These are phyloP conservation scores for Heliothis subflexa DNA, from an alignment of 1,140 invertebrate genomes.

Conservation along the genomic window DNA sequence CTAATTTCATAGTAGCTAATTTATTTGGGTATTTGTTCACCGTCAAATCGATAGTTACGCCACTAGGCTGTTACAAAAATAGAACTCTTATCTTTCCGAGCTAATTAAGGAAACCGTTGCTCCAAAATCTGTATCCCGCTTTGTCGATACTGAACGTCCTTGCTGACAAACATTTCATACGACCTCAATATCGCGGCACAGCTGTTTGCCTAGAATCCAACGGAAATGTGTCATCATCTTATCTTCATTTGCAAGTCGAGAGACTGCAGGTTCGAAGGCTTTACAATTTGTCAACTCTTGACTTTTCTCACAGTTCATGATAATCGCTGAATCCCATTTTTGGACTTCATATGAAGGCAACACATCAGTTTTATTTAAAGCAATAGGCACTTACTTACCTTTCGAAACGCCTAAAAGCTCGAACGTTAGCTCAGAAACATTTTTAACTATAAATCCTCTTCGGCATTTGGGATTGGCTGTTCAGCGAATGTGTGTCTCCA, in stretches of 20 bases:
- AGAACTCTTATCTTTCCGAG: constrained; percentile 2
- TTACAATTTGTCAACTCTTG: constrained; percentile 27
- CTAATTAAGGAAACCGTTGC: constrained; percentile 12
- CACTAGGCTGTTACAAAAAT: constrained; percentile 17
- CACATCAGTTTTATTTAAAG: not conserved
- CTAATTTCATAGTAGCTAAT: not conserved
- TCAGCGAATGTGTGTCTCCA: constrained; percentile 46
- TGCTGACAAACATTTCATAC: constrained; percentile 28
- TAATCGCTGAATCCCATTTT: constrained; percentile 29
- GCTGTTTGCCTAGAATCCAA: not conserved
- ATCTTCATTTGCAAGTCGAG: constrained; percentile 39
- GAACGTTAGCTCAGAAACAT: constrained; percentile 35
- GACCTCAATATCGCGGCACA: constrained; percentile 18
- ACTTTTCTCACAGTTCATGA: constrained; percentile 9
- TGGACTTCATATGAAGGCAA: constrained; percentile 4
- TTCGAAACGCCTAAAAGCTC: constrained; percentile 12
- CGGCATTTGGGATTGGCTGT: constrained; percentile 40
- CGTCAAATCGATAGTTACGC: not conserved
- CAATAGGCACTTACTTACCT: not conserved
- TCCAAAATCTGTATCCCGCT: not conserved
- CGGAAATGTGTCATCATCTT: constrained; percentile 21
- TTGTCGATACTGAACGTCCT: constrained; percentile 21
- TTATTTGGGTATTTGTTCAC: not conserved
- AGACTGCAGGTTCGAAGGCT: constrained; percentile 27
- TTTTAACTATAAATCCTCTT: constrained; percentile 48